A percentile compares a stretch with the other conserved stretches of the same genome.
These are phyloP conservation scores for Nyctalus aviator DNA, from an alignment of 2,797 vertebrate species.

Conservation along the genomic window DNA sequence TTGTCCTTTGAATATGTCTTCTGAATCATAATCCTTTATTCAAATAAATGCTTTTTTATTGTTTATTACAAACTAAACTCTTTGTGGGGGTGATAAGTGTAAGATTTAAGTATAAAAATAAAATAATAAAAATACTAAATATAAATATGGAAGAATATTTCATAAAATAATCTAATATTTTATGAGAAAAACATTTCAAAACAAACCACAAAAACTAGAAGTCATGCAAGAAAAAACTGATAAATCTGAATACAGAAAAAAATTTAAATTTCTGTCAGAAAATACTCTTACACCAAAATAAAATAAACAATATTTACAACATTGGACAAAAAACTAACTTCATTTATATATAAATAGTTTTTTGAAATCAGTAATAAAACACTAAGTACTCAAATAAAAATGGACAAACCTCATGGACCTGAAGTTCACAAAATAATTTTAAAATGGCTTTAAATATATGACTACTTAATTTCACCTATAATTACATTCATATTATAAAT, in stretches of 20 bases:
- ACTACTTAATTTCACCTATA: slow-evolving; percentile 18
- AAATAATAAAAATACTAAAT: not conserved
- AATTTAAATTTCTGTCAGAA: not conserved
- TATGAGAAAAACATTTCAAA: slow-evolving; percentile 25
- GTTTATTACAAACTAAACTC: not conserved
- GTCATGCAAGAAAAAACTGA: not conserved
- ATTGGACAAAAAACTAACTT: not conserved
- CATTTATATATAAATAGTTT: not conserved
- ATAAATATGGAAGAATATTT: slow-evolving; percentile 22
- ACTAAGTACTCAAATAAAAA: slow-evolving; percentile 16
- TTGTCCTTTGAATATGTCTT: not conserved
- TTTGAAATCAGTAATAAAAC: not conserved
- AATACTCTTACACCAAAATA: not conserved
- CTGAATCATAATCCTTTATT: not conserved
- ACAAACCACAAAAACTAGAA: slow-evolving; percentile 4
- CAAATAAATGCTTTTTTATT: not conserved
- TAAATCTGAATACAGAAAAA: slow-evolving; percentile 31
- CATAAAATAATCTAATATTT: slow-evolving; percentile 34
- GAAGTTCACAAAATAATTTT: not conserved
- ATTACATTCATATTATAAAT: not conserved
- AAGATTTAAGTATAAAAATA: slow-evolving; percentile 44
- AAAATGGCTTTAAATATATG: slow-evolving; percentile 22
- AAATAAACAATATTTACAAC: not conserved
- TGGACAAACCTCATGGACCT: not conserved
- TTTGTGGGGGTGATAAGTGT: not conserved